Percentiles rank a stretch among this genome's conserved stretches.
These are phyloP conservation scores for Rhodinocichla rosea DNA, from an alignment of 2,113 vertebrate species.

Conservation along the genomic window DNA sequence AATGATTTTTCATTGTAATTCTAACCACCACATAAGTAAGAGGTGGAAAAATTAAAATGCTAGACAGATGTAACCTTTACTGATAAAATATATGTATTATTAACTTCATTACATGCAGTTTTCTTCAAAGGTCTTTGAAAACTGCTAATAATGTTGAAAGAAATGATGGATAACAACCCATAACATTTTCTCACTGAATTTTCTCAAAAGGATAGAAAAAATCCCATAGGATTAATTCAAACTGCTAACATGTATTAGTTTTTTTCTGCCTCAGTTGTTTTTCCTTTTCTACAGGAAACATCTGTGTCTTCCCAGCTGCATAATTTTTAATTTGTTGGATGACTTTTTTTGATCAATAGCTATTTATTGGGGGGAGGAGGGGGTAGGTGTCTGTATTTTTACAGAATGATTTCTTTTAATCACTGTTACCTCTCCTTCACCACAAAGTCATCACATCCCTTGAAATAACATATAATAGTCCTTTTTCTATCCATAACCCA, in stretches of 20 bases:
- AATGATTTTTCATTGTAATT: slow-evolving; percentile 43
- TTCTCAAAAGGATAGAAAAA: neutral
- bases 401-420: neutral
- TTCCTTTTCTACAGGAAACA: neutral
- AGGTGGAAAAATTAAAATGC: slow-evolving; percentile 17
- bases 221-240: neutral
- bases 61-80: slow-evolving; percentile 4
- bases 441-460: neutral
- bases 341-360: neutral
- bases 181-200: neutral
- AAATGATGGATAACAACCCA: neutral
- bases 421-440: neutral
- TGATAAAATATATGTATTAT: slow-evolving; percentile 8
- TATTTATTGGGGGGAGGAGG: fast-evolving
- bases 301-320: neutral
- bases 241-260: neutral
- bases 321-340: neutral
- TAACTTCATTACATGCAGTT: slow-evolving; percentile 6
- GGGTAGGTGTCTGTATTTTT: neutral
- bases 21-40: neutral
- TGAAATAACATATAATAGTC: neutral
- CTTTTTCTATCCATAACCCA: neutral
- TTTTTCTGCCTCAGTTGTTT: neutral
- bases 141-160: neutral
- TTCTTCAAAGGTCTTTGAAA: neutral